Base-by-base conservation (phyloP, 2,888 invertebrate species). In the Meta bourneti region DNA sequence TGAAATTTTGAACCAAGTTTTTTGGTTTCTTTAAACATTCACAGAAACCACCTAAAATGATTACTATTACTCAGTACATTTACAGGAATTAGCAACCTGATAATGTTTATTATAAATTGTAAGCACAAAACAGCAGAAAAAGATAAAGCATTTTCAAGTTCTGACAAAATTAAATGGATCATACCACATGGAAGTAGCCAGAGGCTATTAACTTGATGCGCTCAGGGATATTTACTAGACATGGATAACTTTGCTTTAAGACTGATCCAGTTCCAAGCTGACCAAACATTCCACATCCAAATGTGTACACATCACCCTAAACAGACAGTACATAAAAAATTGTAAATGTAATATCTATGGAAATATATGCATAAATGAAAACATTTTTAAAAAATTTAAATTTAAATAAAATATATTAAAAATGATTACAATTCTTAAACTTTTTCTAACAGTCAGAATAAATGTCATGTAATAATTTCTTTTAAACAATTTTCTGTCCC, bases 171-270 rank as follows among this genome's bases (percentile, higher is more conserved):
- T 61, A 70, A 80, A 34, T 34, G 34, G 34, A 19, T 86, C 11
- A 96, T 95, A 97, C 97, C 95, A 96, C 97, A 94, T 97, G 97
- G 95, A 97, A 97, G 95, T 97, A 97, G 93, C 96, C 96, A 80
- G 97, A 96, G 13, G 96, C 95, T 91, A 97, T 95, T 34, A 94
- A 93, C 0, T 94, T 94, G 0, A 96, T 96, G 93, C 95, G 95
- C 93, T 96, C 96, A 49, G 96, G 95, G 92, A 96, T 94, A n/a
- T 96, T 94, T 61, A 96, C 95, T 94, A 95, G 96, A 19, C 96
- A 94, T 0, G 97, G 97, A 13, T 85, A 81, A n/a, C 93, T 93
- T 19, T 93, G 92, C 81, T 94, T 94, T 49, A 82, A 78, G 19
- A 93, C 93, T 72, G 93, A 93, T 0, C 95, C 95, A 34, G 94